Evolutionary conservation across 1,140 invertebrate genomes (phyloP), one percentile per base, ranked within the genome.

Genomic region (Bombus waltoni): DNA sequence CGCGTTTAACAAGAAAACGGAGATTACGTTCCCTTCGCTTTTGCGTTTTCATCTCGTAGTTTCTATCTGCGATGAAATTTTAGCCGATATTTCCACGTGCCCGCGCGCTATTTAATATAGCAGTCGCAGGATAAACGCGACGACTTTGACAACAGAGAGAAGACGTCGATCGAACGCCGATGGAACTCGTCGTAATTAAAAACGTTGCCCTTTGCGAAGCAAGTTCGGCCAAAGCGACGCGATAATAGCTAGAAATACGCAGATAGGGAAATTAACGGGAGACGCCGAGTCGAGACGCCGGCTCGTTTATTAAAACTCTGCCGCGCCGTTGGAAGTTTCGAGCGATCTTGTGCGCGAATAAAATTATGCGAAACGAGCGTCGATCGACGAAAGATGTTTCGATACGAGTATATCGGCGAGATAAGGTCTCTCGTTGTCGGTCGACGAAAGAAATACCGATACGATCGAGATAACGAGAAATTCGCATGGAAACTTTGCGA

Each of bases 151-250:
- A 42, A 28, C 25, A 3, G 0, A 0, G 15, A 3, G 70, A 28
- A n/a, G n/a, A 42, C 0, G 42, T 28, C 10, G 22, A 35, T 35
- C 11, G n/a, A 22, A 18, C 2, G 35, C 22, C 0, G 18, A 15
- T 10, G 35, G 38, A 35, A 68, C 47, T 57, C 3, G 22, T 0
- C 1, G 32, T 47, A 57, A 80, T 80, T 53, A 80, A 80, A 80
- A 57, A 80, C 57, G 5, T 11, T 40, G 25, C 15, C 44, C 42
- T 32, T 66, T 44, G 25, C 13, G 62, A 32, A 6, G 3, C 9
- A 57, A 80, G 66, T 71, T 80, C 1, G 25, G 35, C 9, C n/a
- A 25, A 22, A 71, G 65, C 28, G 25, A 0, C 1, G 28, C 22
- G 68, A 57, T 53, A 59, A n/a, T 40, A 32, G 32, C 42, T 59